These are phyloP conservation scores for Hassar affinis DNA, from an alignment of 2,113 vertebrate genomes.

Conservation along the genomic window DNA sequence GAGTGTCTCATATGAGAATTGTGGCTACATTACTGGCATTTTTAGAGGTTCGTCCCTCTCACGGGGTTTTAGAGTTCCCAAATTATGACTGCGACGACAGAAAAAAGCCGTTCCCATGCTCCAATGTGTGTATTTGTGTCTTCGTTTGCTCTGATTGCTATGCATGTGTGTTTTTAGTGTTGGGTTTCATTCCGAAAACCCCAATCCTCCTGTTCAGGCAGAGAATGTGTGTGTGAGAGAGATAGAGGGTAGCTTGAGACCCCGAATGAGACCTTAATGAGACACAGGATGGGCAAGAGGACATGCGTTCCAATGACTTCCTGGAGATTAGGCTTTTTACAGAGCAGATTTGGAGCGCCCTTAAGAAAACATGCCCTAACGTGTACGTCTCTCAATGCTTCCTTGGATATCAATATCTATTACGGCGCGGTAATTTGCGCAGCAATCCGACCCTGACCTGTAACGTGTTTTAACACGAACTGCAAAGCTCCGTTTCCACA, in stretches of 20 bases:
- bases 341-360: constrained; percentile 62
- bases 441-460: constrained; percentile 44
- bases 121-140: constrained; percentile 44
- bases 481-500: constrained; percentile 16
- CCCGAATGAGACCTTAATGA: constrained; percentile 17
- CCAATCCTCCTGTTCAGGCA: constrained; percentile 23
- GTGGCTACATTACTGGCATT: constrained; percentile 27
- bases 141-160: constrained; percentile 37
- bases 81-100: constrained; percentile 58
- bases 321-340: constrained; percentile 68
- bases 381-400: constrained; percentile 54
- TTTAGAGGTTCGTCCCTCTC: constrained; percentile 48
- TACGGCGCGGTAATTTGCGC: constrained; percentile 20
- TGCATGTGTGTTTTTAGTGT: constrained; percentile 45
- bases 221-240: not conserved
- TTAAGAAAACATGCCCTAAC: constrained; percentile 64
- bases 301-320: constrained; percentile 66
- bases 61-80: constrained; percentile 57
- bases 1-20: constrained; percentile 19
- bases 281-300: constrained; percentile 30
- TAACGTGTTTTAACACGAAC: constrained; percentile 26
- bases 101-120: constrained; percentile 59
- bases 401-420: constrained; percentile 50
- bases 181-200: constrained; percentile 47
- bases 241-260: constrained; percentile 24